Conservation (phyloP, 2,888 invertebrate genomes). For the Slavum lentiscoides region DNA sequence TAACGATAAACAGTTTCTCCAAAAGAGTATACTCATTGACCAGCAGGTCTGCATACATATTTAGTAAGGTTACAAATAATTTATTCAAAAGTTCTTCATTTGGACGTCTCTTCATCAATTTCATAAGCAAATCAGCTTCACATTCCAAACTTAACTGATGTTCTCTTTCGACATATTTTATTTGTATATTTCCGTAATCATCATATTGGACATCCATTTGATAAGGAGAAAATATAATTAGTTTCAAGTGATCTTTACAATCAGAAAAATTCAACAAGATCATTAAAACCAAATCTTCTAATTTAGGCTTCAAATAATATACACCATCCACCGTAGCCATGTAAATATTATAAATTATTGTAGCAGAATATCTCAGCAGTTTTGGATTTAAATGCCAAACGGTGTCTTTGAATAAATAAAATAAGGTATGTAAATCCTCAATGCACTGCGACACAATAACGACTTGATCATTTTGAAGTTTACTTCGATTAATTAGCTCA, state of each 20-base stretch:
- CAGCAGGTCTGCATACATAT: slow-evolving; percentile 57
- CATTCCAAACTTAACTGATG: slow-evolving; percentile 20
- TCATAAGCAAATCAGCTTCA: slow-evolving; percentile 13
- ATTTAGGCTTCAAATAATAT: slow-evolving; percentile 23
- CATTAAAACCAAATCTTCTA: slow-evolving; percentile 37
- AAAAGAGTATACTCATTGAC: slow-evolving; percentile 57
- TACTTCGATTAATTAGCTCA: not conserved
- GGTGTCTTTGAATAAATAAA: slow-evolving; percentile 15
- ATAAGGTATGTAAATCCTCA: slow-evolving; percentile 20
- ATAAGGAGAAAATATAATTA: slow-evolving; percentile 19
- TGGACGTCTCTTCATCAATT: slow-evolving; percentile 8
- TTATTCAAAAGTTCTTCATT: not conserved
- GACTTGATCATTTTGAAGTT: not conserved
- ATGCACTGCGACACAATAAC: not conserved
- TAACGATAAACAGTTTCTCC: slow-evolving; percentile 58
- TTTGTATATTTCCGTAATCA: not conserved
- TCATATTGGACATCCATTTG: not conserved
- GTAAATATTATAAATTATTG: slow-evolving; percentile 27
- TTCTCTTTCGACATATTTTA: slow-evolving; percentile 8
- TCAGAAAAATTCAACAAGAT: slow-evolving; percentile 17
- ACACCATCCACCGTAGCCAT: not conserved
- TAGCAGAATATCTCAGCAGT: not conserved
- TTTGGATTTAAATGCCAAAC: slow-evolving; percentile 37
- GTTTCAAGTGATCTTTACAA: slow-evolving; percentile 32
- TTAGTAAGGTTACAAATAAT: slow-evolving; percentile 27